Evolutionary conservation across 2,113 vertebrate genomes (phyloP), one percentile per base, ranked within the genome.

Genomic region (Tachysurus vachellii): DNA sequence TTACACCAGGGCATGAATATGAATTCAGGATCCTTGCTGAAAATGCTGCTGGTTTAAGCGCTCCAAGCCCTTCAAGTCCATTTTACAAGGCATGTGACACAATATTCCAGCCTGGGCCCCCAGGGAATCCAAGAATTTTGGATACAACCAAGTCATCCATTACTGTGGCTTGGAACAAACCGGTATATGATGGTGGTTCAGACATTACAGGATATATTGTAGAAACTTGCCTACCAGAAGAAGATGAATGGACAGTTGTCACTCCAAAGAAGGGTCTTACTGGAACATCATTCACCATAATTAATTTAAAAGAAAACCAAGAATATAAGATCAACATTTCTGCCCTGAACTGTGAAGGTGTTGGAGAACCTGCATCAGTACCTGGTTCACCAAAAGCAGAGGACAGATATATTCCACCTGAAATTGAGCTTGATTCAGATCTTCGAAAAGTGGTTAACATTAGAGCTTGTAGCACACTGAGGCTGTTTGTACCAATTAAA

Each of bases 121-220:
- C 98, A 88, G 97, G 96, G 13, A 99, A 99, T 90, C 97, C 98
- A 88, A 97, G 97, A 91, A 95, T 99, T 81, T 93, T 99, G 68
- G 98, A 99, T 86, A 97, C 97, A 85, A 97, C 97, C 89, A 98
- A 97, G 93, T 98, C 98, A 26, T 99, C 97, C 62, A 96, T 99
- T 90, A 98, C 97, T 61, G 95, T 99, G 91, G 96, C 98, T 62
- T 99, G 98, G 98, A 98, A 97, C 92, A 99, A 99, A 91, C 98
- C 98, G 80, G 96, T 99, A 84, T 99, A 99, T 89, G 98, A 99
- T 92, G 98, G 98, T 88, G 98, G 98, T 57, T 99, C 97, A 44
- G 98, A 99, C 93, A 98, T 99, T 91, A 98, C 96, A 85, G 98
- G 98, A 66, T 99, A 99, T 87, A 95, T 97, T 95, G 97, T 99